Conservation (phyloP, 92 coral and sea anemone genomes). For the Desmophyllum pertusum region DNA sequence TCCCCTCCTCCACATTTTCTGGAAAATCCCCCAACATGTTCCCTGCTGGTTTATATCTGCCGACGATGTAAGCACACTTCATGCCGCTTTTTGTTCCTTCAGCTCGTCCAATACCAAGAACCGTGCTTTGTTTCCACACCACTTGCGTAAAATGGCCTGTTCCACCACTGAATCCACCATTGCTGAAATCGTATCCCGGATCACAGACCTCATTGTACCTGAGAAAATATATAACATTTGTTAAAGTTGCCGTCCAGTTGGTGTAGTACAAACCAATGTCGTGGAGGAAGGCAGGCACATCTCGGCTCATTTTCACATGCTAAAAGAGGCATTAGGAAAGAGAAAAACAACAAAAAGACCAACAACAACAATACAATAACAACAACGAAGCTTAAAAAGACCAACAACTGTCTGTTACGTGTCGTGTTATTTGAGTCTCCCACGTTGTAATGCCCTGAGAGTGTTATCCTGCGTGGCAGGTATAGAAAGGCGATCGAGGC, state of each 20-base stretch:
- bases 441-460: too few species aligned
- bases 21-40: slow-evolving; percentile 61
- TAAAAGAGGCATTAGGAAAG: too few species aligned
- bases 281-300: too few species aligned
- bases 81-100: slow-evolving; percentile 46
- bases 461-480: too few species aligned
- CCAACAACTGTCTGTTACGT: background rate
- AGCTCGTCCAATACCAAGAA: slow-evolving; percentile 76
- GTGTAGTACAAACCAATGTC: too few species aligned
- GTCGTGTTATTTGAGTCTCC: too few species aligned
- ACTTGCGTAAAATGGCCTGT: slow-evolving; percentile 89
- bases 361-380: too few species aligned
- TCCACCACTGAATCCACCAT: slow-evolving; percentile 33
- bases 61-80: slow-evolving; percentile 73
- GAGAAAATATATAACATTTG: background rate
- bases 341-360: too few species aligned
- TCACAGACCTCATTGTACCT: slow-evolving; percentile 61
- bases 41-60: slow-evolving; percentile 78
- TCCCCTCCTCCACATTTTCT: slow-evolving; percentile 43
- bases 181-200: slow-evolving; percentile 29
- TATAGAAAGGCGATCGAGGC: too few species aligned
- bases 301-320: too few species aligned
- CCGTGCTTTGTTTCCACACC: slow-evolving; percentile 82
- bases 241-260: background rate
- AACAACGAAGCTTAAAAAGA: too few species aligned